Evolutionary conservation across 2,888 invertebrate genomes (phyloP).

Genomic region (Gastrophysa polygoni): DNA sequence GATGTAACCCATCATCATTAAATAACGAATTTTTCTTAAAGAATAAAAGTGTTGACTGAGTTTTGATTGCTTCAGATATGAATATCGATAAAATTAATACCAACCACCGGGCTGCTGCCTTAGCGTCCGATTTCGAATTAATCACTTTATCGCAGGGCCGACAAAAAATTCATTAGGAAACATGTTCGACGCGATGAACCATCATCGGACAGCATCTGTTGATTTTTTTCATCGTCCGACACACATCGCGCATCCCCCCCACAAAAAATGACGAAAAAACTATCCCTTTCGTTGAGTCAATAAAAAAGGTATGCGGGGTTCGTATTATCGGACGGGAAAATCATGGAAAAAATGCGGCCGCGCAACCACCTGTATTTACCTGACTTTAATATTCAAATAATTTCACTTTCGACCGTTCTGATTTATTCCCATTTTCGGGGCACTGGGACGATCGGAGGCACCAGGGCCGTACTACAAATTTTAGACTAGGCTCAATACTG

Average conservation of each 20-base stretch:
- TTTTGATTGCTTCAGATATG: not conserved
- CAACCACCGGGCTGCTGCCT: slow-evolving; percentile 13
- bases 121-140: slow-evolving; percentile 20
- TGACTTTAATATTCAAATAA: slow-evolving; percentile 49
- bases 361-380: slow-evolving; percentile 51
- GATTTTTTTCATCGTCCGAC: slow-evolving; percentile 31
- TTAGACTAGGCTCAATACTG: no score
- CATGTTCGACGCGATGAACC: slow-evolving; percentile 24
- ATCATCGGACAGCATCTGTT: slow-evolving; percentile 35
- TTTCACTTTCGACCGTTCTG: slow-evolving; percentile 49
- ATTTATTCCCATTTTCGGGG: slow-evolving; percentile 39
- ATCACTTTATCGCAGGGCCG: slow-evolving; percentile 25
- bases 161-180: slow-evolving; percentile 33
- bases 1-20: no score
- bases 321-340: slow-evolving; percentile 12
- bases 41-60: not conserved
- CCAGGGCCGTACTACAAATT: not conserved
- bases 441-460: slow-evolving; percentile 21
- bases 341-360: slow-evolving; percentile 39
- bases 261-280: slow-evolving; percentile 31
- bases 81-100: slow-evolving; percentile 21
- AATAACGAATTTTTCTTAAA: not conserved
- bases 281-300: slow-evolving; percentile 34
- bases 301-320: slow-evolving; percentile 14
- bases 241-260: slow-evolving; percentile 17